Conservation (phyloP, 1,140 invertebrate genomes). For the Microplitis mediator region DNA sequence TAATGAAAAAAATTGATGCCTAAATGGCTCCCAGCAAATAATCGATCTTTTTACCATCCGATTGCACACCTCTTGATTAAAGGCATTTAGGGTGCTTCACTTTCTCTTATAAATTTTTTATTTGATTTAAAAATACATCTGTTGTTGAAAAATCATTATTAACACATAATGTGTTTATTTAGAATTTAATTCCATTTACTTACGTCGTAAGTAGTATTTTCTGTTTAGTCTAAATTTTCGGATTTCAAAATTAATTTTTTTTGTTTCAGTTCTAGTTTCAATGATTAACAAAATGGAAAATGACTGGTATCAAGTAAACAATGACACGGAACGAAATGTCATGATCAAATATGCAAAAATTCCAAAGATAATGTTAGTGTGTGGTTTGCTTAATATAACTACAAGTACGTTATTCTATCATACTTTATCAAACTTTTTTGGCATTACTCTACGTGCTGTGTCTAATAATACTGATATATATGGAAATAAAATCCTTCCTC, state of each 20-base stretch:
- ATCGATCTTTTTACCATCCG: too few relatives aligned
- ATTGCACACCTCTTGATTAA: too few relatives aligned
- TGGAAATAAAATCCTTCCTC: background rate
- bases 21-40: too few relatives aligned
- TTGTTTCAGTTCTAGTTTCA: background rate
- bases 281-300: background rate
- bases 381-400: background rate
- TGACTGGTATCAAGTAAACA: constrained; percentile 6
- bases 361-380: background rate
- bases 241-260: constrained; percentile 3
- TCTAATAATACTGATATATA: constrained; percentile 4
- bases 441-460: background rate
- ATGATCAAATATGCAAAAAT: constrained; percentile 16
- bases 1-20: too few relatives aligned
- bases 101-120: too few relatives aligned
- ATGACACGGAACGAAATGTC: background rate
- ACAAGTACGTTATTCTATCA: background rate
- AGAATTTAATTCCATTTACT: too few relatives aligned
- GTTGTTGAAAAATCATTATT: too few relatives aligned
- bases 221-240: too few relatives aligned
- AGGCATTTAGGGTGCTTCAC: too few relatives aligned
- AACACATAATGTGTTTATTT: too few relatives aligned
- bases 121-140: too few relatives aligned
- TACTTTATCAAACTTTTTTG: background rate
- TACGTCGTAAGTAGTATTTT: too few relatives aligned